Conservation (phyloP, 2,113 vertebrate genomes). For the Lonchura striata region DNA sequence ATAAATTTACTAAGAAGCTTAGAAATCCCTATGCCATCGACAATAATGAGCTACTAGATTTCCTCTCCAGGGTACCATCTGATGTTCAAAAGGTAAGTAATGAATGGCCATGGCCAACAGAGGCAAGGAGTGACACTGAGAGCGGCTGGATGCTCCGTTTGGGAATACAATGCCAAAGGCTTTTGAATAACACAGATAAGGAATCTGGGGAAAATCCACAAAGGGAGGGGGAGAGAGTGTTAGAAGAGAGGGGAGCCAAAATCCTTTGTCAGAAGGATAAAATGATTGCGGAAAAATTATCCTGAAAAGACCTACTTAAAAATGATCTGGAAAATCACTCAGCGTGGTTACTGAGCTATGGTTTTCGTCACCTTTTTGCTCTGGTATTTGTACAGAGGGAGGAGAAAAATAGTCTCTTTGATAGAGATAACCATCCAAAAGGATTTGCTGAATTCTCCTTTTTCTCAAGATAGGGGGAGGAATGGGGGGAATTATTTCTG, state of each 20-base stretch:
- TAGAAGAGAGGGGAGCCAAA: slow-evolving; percentile 7
- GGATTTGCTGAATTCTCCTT: slow-evolving; percentile 16
- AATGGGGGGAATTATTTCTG: slow-evolving; percentile 29
- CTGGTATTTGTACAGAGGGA: background rate
- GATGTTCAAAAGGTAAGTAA: slow-evolving; percentile 96
- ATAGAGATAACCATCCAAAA: background rate
- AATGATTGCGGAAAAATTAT: slow-evolving; percentile 65
- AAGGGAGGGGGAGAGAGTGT: background rate
- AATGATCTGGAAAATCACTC: slow-evolving; percentile 56
- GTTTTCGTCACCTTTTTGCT: slow-evolving; percentile 37
- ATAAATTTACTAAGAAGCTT: slow-evolving; percentile 98
- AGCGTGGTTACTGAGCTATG: background rate
- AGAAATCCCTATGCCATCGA: slow-evolving; percentile 91
- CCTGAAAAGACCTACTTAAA: slow-evolving; percentile 64
- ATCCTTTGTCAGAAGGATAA: slow-evolving; percentile 54
- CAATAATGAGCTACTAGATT: slow-evolving; percentile 93
- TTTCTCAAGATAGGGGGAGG: background rate
- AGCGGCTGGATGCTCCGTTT: background rate
- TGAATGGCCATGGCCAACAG: background rate
- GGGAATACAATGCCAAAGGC: background rate
- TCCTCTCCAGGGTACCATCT: slow-evolving; percentile 96
- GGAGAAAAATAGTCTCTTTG: slow-evolving; percentile 23
- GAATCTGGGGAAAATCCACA: slow-evolving; percentile 47
- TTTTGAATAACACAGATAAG: slow-evolving; percentile 50
- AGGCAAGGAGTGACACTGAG: background rate